Evolutionary conservation across 1,140 invertebrate species (phyloP).

Genomic region (Scaptomyza pallida): DNA sequence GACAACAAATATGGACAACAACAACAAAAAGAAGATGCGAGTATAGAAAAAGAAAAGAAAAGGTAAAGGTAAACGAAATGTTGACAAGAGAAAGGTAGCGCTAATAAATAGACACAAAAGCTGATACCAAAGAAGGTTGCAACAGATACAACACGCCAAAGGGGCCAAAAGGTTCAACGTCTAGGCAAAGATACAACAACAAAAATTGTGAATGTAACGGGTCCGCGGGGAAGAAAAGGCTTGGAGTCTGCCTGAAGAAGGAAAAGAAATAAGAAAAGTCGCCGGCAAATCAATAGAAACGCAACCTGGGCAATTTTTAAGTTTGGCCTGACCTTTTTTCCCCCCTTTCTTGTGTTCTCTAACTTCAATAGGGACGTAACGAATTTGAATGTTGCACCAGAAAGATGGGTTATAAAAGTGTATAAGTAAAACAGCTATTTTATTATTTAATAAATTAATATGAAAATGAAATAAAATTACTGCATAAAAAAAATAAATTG

Average conservation of each 20-base stretch:
- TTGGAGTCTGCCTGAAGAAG: neutral
- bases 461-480: too few species aligned
- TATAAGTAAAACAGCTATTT: neutral
- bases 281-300: conserved; percentile 70
- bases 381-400: neutral
- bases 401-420: neutral
- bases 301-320: conserved; percentile 50
- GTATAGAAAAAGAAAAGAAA: neutral
- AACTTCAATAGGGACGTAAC: too few species aligned
- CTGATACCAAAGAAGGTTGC: conserved; percentile 45
- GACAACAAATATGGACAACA: conserved; percentile 43
- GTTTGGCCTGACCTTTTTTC: conserved; percentile 42
- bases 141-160: conserved; percentile 30
- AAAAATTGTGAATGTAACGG: conserved; percentile 30
- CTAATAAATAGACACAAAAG: conserved; percentile 75
- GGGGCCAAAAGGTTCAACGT: conserved; percentile 36
- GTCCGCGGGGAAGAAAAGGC: too few species aligned
- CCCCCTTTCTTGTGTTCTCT: conserved; percentile 5
- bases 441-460: neutral
- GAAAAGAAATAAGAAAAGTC: conserved; percentile 16
- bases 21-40: conserved; percentile 14
- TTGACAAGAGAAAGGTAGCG: conserved; percentile 61
- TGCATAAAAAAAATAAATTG: too few species aligned
- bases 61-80: conserved; percentile 21
- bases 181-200: conserved; percentile 12